Base-by-base conservation (phyloP, 2,113 vertebrate species). In the Barbus barbus region DNA sequence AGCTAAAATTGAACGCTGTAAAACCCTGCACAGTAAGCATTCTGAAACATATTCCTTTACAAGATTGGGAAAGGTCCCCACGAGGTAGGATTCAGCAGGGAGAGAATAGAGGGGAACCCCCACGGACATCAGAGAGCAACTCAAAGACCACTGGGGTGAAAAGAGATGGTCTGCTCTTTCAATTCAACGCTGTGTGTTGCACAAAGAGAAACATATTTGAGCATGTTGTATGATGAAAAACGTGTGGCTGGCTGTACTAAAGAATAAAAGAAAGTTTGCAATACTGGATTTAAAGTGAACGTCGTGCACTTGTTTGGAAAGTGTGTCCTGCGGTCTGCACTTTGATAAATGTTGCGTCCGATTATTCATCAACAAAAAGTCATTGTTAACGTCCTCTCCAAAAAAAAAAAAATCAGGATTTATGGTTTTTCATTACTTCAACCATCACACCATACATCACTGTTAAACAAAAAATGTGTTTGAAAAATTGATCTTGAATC, bases 311-410 rank as follows among this genome's bases (percentile, higher is more conserved):
- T 46, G 31, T 78, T 58, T 69, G 26, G 2, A 38, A 77, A 56
- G 28, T 13, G 36, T 16, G n/a, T 46, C 46, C 6, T 24, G 56
- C 22, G n/a, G 58, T 46, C 8, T 36, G 20, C 3, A 8, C 4
- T 78, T 84, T 84, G 83, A 84, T 84, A 8, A 84, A 84, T 78
- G 46, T 67, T 28, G 41, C 11, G 75, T 71, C 63, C 78, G 83
- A 78, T 78, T 69, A 78, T 84, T 84, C 63, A 78, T 71, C 83
- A 78, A 14, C 82, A 69, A 28, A 12, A 61, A 58, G 58, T 61
- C 41, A 46, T 22, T 75, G 41, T n/a, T 61, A 72, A 75, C 56
- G n/a, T 76, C 56, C 56, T 31, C 12, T 63, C 26, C 53, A 51
- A 51, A 51, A 16, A 16, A 33, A 67, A 60, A 80, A 65, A 81